Evolutionary conservation across 1,140 invertebrate species (phyloP).

Genomic region (Spodoptera litura): DNA sequence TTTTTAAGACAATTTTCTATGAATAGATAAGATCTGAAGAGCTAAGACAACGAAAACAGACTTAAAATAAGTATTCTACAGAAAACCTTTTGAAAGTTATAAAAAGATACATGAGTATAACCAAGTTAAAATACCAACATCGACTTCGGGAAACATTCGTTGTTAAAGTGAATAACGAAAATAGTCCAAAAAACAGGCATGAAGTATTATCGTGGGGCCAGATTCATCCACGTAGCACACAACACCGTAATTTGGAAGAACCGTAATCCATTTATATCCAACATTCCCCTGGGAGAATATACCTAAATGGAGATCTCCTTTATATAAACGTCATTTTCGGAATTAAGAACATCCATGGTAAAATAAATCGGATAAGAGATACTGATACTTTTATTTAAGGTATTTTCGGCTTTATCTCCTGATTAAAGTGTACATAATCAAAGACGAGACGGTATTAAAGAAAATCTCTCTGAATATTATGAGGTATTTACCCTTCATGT

Average conservation of each 20-base stretch:
- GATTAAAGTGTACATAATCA: conserved; percentile 18
- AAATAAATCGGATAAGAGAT: conserved; percentile 43
- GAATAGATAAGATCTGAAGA: not conserved
- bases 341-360: conserved; percentile 36
- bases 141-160: not conserved
- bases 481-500: not conserved
- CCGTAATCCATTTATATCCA: conserved; percentile 47
- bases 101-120: too few relatives aligned
- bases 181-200: conserved; percentile 23
- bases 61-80: not conserved
- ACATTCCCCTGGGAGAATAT: conserved; percentile 39
- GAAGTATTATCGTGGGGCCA: conserved; percentile 41
- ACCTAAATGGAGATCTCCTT: conserved; percentile 32
- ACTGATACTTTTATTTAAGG: conserved; percentile 33
- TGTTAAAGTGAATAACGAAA: not conserved
- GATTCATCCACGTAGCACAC: conserved; percentile 44
- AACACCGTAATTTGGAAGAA: conserved; percentile 48
- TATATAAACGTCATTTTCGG: conserved; percentile 41
- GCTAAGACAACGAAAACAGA: not conserved
- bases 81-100: too few relatives aligned
- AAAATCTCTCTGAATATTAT: not conserved
- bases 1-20: not conserved
- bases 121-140: not conserved
- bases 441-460: not conserved
- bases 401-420: conserved; percentile 10